Conservation (phyloP, 37 sponge, comb jelly and placozoan species). For the Sycon ciliatum region DNA sequence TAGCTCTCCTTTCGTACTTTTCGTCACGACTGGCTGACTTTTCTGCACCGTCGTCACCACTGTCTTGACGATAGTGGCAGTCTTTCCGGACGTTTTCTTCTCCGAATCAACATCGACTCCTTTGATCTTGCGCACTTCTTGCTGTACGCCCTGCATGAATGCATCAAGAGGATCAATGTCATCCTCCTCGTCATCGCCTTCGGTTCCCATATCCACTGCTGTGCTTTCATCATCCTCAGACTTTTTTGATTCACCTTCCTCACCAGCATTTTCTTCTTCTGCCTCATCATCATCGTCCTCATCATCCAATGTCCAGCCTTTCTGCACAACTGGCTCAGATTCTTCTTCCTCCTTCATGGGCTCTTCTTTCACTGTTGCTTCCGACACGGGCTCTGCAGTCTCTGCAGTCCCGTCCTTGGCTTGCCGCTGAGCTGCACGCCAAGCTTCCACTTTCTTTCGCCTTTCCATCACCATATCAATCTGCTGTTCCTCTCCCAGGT, state of each 20-base stretch:
- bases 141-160: conserved; percentile 54
- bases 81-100: conserved; percentile 27
- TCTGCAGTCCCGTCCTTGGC: conserved; percentile 30
- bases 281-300: conserved; percentile 76
- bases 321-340: not conserved
- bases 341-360: not conserved
- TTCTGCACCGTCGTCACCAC: conserved; percentile 26
- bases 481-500: conserved; percentile 54
- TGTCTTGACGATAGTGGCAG: conserved; percentile 13
- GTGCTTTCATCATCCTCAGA: not conserved
- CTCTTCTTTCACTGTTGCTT: conserved; percentile 39
- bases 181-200: conserved; percentile 30
- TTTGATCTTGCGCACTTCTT: conserved; percentile 30
- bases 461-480: conserved; percentile 90
- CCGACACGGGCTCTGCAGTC: conserved; percentile 13
- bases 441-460: conserved; percentile 81
- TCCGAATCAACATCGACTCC: conserved; percentile 20
- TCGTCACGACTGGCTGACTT: conserved; percentile 5
- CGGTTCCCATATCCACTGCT: conserved; percentile 6
- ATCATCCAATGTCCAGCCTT: conserved; percentile 72
- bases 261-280: conserved; percentile 17
- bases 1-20: conserved; percentile 68
- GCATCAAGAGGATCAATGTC: conserved; percentile 91
- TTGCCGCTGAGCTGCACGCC: conserved; percentile 72
- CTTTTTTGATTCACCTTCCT: conserved; percentile 1